Evolutionary conservation across 2,113 vertebrate species (phyloP).

Genomic region (Stegostoma tigrinum): DNA sequence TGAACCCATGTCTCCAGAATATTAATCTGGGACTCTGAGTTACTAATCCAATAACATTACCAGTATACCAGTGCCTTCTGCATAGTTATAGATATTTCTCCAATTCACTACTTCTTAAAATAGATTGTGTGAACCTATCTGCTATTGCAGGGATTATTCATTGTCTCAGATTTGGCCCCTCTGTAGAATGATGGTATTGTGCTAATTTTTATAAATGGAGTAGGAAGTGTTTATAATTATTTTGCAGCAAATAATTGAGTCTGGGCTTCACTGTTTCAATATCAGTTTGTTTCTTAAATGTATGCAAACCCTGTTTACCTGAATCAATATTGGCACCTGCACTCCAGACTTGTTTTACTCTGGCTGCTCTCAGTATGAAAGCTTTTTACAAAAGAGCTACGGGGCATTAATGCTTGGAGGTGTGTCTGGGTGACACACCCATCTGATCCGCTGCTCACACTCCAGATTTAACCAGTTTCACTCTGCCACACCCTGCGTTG

Average conservation of each 20-base stretch:
- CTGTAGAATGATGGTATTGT: background rate
- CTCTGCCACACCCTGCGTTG: background rate
- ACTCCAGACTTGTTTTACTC: slow-evolving; percentile 15
- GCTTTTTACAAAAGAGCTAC: background rate
- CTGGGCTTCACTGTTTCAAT: background rate
- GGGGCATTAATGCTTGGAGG: slow-evolving; percentile 20
- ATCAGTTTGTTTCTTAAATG: slow-evolving; percentile 8
- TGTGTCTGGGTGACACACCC: slow-evolving; percentile 34
- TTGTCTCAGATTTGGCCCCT: background rate
- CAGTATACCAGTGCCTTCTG: too few species aligned
- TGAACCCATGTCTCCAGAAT: too few species aligned
- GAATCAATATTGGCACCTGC: background rate
- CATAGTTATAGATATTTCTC: background rate
- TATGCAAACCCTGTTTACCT: background rate
- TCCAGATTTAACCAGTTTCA: slow-evolving; percentile 18
- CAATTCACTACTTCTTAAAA: background rate
- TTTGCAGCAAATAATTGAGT: too few species aligned
- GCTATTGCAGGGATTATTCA: background rate
- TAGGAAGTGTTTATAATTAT: background rate
- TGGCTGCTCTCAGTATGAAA: slow-evolving; percentile 19
- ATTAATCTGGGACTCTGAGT: too few species aligned
- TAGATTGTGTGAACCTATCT: background rate
- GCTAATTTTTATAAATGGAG: background rate
- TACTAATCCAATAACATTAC: too few species aligned
- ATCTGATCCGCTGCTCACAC: background rate